Percentiles rank a stretch among this genome's conserved stretches.
These are phyloP conservation scores for Pterocles gutturalis DNA, from an alignment of 2,113 vertebrate genomes.

Conservation along the genomic window DNA sequence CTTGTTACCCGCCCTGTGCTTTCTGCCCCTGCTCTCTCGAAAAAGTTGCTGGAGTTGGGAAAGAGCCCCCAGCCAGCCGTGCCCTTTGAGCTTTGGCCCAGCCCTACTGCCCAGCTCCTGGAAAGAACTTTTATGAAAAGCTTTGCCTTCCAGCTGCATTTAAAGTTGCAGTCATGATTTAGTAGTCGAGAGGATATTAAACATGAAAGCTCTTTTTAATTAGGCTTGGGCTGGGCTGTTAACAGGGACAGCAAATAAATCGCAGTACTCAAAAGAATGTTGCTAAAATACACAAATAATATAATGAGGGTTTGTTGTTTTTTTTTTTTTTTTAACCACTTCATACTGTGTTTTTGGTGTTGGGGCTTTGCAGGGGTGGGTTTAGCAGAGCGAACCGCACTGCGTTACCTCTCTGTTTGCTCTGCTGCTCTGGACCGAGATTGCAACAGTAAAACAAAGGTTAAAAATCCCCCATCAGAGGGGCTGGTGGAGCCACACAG, in stretches of 20 bases:
- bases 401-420: background rate
- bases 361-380: background rate
- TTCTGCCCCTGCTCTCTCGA: background rate
- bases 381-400: background rate
- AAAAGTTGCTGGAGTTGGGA: rapidly evolving
- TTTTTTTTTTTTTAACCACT: background rate
- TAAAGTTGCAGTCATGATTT: background rate
- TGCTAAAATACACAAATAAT: background rate
- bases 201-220: background rate
- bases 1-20: background rate
- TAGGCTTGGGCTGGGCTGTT: background rate
- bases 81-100: background rate
- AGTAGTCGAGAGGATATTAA: background rate
- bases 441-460: background rate
- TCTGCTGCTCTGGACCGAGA: background rate
- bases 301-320: rapidly evolving
- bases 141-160: background rate
- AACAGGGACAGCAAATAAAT: background rate
- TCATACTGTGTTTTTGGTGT: background rate
- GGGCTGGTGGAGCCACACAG: no score
- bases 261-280: background rate
- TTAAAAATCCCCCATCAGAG: background rate
- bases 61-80: background rate
- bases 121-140: background rate
- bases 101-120: background rate